Base-by-base conservation (phyloP, 2,113 vertebrate genomes). In the Arenaria interpres region DNA sequence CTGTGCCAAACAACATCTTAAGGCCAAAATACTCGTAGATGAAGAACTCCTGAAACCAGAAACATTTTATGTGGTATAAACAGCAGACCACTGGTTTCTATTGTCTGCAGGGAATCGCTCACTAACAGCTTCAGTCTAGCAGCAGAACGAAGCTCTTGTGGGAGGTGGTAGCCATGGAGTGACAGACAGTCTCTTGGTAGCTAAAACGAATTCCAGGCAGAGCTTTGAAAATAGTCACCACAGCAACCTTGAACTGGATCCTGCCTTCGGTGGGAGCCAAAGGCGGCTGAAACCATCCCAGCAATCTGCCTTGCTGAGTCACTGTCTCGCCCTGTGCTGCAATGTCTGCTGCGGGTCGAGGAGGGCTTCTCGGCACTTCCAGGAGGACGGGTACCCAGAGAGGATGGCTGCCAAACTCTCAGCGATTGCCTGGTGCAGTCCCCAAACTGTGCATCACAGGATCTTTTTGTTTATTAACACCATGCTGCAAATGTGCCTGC, bases 381-480 rank as follows among this genome's bases (percentile, higher is more conserved):
- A 74, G 75, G 27, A 74, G 87, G 37, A 79, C 0, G 13, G 48
- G 81, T n/a, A 91, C 62, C 23, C 50, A 0, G 48, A 73, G 46
- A 59, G 84, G 89, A 93, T 0, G 83, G 79, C 93, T 96, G 97
- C 90, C 97, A 96, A 90, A 14, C 90, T 48, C 87, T 19, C 39
- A 92, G 95, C 51, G 45, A 75, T 15, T 75, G 92, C 97, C 84
- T 97, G 32, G 32, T 92, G 77, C 80, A 73, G 89, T 2, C 80
- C 96, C 35, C 14, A 94, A 95, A 89, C 92, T 97, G 95, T 92
- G 91, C 91, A 91, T 95, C 94, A 73, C 95, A 48, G 89, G 89
- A 88, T 82, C 87, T 72, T 85, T 93, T 39, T 96, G 92, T 97
- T 97, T 97, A 96, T 96, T 97, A 97, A 96, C 97, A 95, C 94